Conservation (phyloP, 2,113 vertebrate genomes). For the Calidris pugnax region DNA sequence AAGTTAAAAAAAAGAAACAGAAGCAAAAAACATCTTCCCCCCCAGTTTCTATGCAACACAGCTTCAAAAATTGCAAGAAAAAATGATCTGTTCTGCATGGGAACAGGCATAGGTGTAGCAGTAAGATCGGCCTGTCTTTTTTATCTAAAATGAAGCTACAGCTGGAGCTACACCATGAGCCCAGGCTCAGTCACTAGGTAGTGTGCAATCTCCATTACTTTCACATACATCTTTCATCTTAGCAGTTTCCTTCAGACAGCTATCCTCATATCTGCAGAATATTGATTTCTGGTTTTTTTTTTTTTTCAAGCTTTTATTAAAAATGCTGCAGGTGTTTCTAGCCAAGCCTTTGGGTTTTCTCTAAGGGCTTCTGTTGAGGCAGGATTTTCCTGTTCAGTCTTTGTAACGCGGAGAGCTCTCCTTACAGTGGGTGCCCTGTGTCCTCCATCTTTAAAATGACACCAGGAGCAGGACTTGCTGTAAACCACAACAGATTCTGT, state of each 20-base stretch:
- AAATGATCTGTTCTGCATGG: accelerated
- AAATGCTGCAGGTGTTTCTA: neutral
- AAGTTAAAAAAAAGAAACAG: neutral
- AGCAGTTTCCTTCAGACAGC: neutral
- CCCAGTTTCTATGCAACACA: neutral
- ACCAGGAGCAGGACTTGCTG: neutral
- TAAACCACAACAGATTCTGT: neutral
- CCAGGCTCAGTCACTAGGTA: neutral
- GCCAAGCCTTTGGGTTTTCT: neutral
- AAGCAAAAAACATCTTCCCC: neutral
- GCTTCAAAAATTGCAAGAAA: neutral
- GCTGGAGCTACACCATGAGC: neutral
- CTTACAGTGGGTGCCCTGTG: neutral
- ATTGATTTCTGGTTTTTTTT: neutral
- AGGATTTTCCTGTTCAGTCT: neutral
- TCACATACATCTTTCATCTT: neutral
- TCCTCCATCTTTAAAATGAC: neutral
- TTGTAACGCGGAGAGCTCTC: neutral
- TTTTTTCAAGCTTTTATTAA: neutral
- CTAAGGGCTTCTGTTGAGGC: neutral
- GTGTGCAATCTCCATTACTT: neutral
- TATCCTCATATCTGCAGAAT: neutral
- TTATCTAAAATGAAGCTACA: neutral
- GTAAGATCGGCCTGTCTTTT: neutral
- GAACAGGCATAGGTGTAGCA: neutral